Conservation (phyloP, 2,797 vertebrate species). For the Prunella strophiata region DNA sequence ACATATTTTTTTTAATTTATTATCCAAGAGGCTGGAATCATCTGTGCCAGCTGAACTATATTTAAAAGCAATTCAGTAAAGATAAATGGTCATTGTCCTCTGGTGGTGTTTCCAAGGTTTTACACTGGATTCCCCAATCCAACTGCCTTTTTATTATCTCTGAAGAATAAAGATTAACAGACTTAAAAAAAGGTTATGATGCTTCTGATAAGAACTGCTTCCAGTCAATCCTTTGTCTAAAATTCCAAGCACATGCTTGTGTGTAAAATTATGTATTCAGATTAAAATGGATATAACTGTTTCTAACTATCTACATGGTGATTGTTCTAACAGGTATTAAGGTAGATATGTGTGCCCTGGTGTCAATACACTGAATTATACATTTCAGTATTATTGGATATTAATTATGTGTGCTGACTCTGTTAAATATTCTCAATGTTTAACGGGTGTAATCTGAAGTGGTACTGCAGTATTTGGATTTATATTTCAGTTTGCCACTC, state of each 20-base stretch:
- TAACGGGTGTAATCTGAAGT: background rate
- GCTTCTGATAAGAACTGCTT: background rate
- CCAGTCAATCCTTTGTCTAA: background rate
- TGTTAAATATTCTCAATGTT: background rate
- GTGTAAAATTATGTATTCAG: background rate
- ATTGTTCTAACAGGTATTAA: background rate
- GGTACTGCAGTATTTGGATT: background rate
- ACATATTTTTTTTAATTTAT: accelerated
- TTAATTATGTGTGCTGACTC: background rate
- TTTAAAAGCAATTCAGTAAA: background rate
- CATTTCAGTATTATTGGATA: background rate
- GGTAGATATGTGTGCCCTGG: background rate
- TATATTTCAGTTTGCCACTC: background rate
- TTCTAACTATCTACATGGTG: background rate
- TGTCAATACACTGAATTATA: background rate
- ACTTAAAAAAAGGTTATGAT: background rate
- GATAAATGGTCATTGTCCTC: background rate
- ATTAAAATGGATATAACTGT: background rate
- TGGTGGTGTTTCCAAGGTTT: background rate
- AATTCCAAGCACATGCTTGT: background rate
- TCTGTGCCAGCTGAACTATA: background rate
- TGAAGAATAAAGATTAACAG: background rate
- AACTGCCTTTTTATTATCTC: background rate
- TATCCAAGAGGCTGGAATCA: background rate
- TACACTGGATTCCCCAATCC: background rate